Base-by-base conservation (phyloP, 1,140 invertebrate species). In the Archivesica marissinica region DNA sequence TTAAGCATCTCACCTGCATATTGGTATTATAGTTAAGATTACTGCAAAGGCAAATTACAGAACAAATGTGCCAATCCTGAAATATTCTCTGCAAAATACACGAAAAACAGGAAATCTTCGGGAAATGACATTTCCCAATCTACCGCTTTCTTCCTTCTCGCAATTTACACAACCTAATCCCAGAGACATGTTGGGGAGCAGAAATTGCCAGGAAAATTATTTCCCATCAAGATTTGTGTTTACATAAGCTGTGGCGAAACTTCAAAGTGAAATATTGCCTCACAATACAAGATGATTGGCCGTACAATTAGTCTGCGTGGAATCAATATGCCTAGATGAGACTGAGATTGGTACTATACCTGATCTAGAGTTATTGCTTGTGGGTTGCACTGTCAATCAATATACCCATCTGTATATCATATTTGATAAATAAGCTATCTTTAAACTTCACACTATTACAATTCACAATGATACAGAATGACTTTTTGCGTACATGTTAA, bases 231-330 rank as follows among this genome's bases (percentile, higher is more conserved):
- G 28, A 70, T 64, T 76, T 38, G 78, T 85, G 82, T 85, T 85
- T 85, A 77, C 82, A 77, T 85, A 77, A 85, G 82, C 64, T 56
- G 47, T 74, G 59, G 82, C 38, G 20, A 76, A 77, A 76, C 70
- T 77, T 77, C 82, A 76, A 64, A 76, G 82, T 85, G 82, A 85
- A 85, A 85, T 85, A 85, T 85, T 85, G 82, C 82, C 50, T 35
- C 72, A 85, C 82, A 85, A 85, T 77, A 70, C 82, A 64, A 44
- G 59, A 66, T 77, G 82, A 85, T 85, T 85, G 74, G 56, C 52
- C 39, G 56, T 30, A 78, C 82, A 85, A 85, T 85, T 85, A 85
- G 82, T 77, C 82, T 77, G 59, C 28, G 39, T 28, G 41, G 28
- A 78, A 85, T 85, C 82, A 78, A 85, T 85, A 85, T 20, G 66